These are phyloP conservation scores for Acanthurus leucopareius DNA, from an alignment of 2,797 vertebrate genomes.

Conservation along the genomic window DNA sequence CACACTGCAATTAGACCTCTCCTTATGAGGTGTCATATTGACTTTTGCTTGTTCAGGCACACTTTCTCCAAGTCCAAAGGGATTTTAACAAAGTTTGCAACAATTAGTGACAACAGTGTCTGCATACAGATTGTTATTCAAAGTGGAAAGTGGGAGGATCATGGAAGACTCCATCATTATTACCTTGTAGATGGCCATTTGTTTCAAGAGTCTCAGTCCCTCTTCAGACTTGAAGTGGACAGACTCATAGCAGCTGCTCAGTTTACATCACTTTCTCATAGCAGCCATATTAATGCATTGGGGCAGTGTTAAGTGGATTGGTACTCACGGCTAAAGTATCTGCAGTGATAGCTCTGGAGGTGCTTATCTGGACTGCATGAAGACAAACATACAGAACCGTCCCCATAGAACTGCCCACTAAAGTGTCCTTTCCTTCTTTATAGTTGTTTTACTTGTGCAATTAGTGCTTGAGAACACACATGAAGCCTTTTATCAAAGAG, in stretches of 20 bases:
- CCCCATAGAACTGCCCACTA: too few relatives aligned
- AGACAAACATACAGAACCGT: neutral
- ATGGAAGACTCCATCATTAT: constrained; percentile 20
- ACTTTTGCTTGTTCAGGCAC: constrained; percentile 6
- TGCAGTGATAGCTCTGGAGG: neutral
- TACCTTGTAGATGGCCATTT: constrained; percentile 6
- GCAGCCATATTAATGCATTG: constrained; percentile 7
- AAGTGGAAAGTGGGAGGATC: neutral
- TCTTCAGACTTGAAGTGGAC: constrained; percentile 24
- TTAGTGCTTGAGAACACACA: too few relatives aligned
- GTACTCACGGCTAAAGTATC: neutral
- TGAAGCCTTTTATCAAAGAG: too few relatives aligned
- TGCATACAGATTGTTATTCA: constrained; percentile 35
- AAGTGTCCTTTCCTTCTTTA: too few relatives aligned
- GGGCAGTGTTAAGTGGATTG: neutral
- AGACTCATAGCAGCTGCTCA: constrained; percentile 15
- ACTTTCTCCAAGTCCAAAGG: constrained; percentile 13
- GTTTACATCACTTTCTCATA: constrained; percentile 15
- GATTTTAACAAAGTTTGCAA: constrained; percentile 38
- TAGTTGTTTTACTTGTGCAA: too few relatives aligned
- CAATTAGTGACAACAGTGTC: neutral
- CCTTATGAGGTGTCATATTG: constrained; percentile 1
- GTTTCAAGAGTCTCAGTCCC: constrained; percentile 23
- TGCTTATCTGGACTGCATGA: neutral
- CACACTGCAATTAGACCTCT: constrained; percentile 11